Base-by-base conservation (phyloP, 2,113 vertebrate species). In the Ailuropoda melanoleuca region DNA sequence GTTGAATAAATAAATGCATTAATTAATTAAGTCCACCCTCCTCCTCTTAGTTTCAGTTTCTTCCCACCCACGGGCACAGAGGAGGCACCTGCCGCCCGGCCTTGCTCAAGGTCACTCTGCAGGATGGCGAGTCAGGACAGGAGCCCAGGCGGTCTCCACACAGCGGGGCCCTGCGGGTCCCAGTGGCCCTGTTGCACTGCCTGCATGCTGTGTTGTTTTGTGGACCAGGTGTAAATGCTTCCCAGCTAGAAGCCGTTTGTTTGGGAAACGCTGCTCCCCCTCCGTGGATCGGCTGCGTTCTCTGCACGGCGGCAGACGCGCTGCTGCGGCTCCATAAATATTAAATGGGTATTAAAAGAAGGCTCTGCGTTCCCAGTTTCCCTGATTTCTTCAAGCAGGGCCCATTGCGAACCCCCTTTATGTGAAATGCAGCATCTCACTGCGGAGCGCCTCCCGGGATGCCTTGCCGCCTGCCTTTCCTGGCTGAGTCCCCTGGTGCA, bases 361-460 rank as follows among this genome's bases (percentile, higher is more conserved):
- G 98, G 97, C 95, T 90, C 92, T 80, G 97, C 43, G 17, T 90
- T 92, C 95, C 94, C 75, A 60, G 97, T 86, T 98, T 96, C 91
- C 97, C 97, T 93, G 97, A 95, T 98, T 97, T 97, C 87, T 95
- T 93, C 8, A 75, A 48, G 97, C 80, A 53, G 86, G 90, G 97
- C 97, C 97, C 90, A 31, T 85, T 43, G 97, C 88, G 94, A 97
- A 97, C 97, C 97, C 96, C 90, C 97, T 98, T 97, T 90, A 98
- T 96, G 91, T 89, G 97, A 97, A 97, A 98, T 60, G 94, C 96
- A 91, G 98, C 90, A 48, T 97, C 97, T 98, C 95, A n/a, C 96
- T 39, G 92, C 86, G 8, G 74, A 94, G 92, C 23, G 90, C 83
- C 98, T 98, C 97, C 96, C 19, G 96, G 98, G 98, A 98, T 50